Conservation (phyloP, 2,888 invertebrate genomes). For the Aspidiotus destructor region DNA sequence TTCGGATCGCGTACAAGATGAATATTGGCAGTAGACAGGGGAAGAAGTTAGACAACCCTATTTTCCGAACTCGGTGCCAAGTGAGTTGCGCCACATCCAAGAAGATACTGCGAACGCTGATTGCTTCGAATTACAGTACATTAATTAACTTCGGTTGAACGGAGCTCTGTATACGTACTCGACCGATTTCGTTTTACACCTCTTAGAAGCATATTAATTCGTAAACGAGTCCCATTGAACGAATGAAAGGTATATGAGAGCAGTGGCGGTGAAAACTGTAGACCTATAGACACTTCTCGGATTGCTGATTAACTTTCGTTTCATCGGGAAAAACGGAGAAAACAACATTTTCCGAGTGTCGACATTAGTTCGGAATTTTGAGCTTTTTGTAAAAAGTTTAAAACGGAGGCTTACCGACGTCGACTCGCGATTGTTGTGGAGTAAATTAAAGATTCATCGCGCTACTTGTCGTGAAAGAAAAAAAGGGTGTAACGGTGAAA, state of each 20-base stretch:
- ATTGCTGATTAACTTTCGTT: not conserved
- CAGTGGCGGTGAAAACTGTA: not conserved
- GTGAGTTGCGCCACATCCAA: slow-evolving; percentile 21
- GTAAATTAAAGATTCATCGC: not conserved
- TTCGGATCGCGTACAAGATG: slow-evolving; percentile 19
- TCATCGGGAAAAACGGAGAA: not conserved
- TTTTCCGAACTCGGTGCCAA: slow-evolving; percentile 30
- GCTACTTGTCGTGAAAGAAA: not conserved
- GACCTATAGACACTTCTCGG: too few species aligned
- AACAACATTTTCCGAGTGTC: not conserved
- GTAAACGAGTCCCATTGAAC: not conserved
- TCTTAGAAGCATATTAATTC: slow-evolving; percentile 4
- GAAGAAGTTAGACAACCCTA: slow-evolving; percentile 31
- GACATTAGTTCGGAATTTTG: not conserved
- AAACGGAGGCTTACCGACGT: not conserved
- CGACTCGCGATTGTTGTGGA: not conserved
- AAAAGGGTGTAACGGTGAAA: not conserved
- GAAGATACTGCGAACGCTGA: slow-evolving; percentile 23
- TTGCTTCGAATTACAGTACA: slow-evolving; percentile 30
- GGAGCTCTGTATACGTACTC: not conserved
- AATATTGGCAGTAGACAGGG: slow-evolving; percentile 7
- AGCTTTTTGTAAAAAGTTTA: not conserved
- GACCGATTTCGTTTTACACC: slow-evolving; percentile 16
- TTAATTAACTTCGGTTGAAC: slow-evolving; percentile 27
- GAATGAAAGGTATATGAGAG: not conserved